phyloP scores from a whole-genome alignment of 2,797 vertebrate genomes.

The Schizothorax lantsangensis region DNA sequence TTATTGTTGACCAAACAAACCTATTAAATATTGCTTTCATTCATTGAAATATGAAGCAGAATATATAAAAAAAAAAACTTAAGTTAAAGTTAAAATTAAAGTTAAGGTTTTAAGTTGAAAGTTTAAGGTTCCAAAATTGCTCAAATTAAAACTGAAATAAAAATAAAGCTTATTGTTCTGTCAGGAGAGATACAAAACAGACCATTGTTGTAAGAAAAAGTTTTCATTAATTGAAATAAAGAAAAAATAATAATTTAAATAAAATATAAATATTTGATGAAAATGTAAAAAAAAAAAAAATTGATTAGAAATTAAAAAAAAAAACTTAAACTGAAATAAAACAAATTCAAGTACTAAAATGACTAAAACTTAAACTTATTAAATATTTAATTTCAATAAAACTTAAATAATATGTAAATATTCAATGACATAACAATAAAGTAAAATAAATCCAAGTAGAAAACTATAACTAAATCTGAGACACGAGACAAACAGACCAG shows the following conservation, averaged over 20 bases:
- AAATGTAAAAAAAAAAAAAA: neutral
- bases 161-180: constrained; percentile 88
- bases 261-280: neutral
- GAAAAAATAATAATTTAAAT: no score
- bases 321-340: neutral
- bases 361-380: neutral
- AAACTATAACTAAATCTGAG: neutral
- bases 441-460: neutral
- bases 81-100: no score
- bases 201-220: neutral
- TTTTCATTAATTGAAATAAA: neutral
- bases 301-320: neutral
- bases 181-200: constrained; percentile 44
- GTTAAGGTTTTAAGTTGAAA: neutral
- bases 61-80: neutral
- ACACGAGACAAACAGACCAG: constrained; percentile 57
- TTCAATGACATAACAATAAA: neutral
- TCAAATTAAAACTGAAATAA: neutral
- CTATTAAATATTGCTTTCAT: neutral
- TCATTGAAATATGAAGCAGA: neutral
- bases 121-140: neutral
- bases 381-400: neutral
- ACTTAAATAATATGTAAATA: neutral
- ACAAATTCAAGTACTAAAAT: neutral
- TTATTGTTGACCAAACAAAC: neutral